Percentiles rank a stretch among this genome's conserved stretches.
Evolutionary conservation across 2,888 invertebrate genomes (phyloP).

Genomic region (Lycia hirtaria): DNA sequence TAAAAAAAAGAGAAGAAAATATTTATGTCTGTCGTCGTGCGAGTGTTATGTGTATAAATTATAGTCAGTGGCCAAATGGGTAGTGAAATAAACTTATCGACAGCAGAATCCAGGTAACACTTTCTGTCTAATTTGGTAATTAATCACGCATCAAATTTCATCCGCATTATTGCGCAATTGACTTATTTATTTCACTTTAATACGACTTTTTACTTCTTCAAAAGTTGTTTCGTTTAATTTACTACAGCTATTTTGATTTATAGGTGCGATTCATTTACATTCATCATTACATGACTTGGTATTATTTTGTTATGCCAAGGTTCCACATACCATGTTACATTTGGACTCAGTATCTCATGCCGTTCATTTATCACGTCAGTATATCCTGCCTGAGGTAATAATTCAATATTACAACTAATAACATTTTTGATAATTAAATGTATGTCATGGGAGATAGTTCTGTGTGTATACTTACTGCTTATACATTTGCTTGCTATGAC

Average conservation of each 20-base stretch:
- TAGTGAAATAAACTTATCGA: constrained; percentile 70
- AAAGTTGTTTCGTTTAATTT: neutral
- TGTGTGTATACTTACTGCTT: neutral
- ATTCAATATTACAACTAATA: constrained; percentile 10
- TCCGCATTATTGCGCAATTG: constrained; percentile 64
- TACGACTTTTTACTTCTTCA: constrained; percentile 42
- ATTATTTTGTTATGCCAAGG: constrained; percentile 39
- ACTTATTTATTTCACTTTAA: constrained; percentile 48
- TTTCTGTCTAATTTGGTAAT: constrained; percentile 14
- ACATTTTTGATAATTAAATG: neutral
- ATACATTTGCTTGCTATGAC: neutral
- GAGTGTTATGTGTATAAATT: constrained; percentile 71
- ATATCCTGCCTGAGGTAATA: constrained; percentile 67
- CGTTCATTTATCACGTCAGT: constrained; percentile 65
- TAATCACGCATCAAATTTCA: constrained; percentile 25
- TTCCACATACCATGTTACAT: constrained; percentile 37
- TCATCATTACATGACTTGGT: constrained; percentile 28
- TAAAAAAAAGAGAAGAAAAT: constrained; percentile 28
- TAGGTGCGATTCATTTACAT: constrained; percentile 31
- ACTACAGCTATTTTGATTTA: constrained; percentile 15
- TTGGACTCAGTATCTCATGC: constrained; percentile 43
- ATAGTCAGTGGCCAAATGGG: constrained; percentile 70
- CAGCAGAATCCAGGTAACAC: constrained; percentile 67
- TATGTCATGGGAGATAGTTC: neutral
- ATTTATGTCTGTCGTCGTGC: constrained; percentile 26